phyloP scores from a whole-genome alignment of 2,888 invertebrate genomes.

The Tribolium freemani region DNA sequence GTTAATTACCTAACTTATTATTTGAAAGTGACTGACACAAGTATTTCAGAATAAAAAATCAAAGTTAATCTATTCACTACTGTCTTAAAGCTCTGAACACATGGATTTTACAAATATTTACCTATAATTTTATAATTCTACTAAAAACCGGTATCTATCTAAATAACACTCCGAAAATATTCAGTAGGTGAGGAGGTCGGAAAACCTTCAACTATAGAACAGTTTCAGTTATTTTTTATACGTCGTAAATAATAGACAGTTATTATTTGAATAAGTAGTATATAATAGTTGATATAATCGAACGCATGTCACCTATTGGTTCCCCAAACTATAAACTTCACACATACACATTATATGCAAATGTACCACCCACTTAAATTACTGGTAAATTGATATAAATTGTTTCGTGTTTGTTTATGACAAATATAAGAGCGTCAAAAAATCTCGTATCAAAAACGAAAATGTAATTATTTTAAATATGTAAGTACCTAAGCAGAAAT shows the following conservation, averaged over 20 bases:
- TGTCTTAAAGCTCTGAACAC: too few relatives aligned
- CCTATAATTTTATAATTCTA: too few relatives aligned
- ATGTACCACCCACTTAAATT: slow-evolving; percentile 26
- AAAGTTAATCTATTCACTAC: too few relatives aligned
- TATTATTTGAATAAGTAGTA: slow-evolving; percentile 9
- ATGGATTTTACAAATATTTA: too few relatives aligned
- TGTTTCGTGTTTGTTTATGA: slow-evolving; percentile 13
- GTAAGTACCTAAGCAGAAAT: too few relatives aligned
- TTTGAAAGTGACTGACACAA: too few relatives aligned
- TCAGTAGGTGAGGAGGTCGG: neutral
- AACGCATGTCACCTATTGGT: slow-evolving; percentile 1
- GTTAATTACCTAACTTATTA: neutral
- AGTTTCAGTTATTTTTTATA: too few relatives aligned
- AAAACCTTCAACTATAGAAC: neutral
- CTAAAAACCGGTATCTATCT: too few relatives aligned
- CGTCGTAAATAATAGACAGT: neutral
- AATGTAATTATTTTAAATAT: neutral
- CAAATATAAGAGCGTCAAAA: neutral
- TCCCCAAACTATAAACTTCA: slow-evolving; percentile 10
- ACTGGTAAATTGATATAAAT: slow-evolving; percentile 23
- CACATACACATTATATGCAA: slow-evolving; percentile 30
- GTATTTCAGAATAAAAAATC: too few relatives aligned
- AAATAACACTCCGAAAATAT: too few relatives aligned
- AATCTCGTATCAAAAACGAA: neutral
- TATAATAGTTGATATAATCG: too few relatives aligned